These are phyloP conservation scores for Epirrhoe alternata DNA, from an alignment of 2,888 invertebrate species.

Conservation along the genomic window DNA sequence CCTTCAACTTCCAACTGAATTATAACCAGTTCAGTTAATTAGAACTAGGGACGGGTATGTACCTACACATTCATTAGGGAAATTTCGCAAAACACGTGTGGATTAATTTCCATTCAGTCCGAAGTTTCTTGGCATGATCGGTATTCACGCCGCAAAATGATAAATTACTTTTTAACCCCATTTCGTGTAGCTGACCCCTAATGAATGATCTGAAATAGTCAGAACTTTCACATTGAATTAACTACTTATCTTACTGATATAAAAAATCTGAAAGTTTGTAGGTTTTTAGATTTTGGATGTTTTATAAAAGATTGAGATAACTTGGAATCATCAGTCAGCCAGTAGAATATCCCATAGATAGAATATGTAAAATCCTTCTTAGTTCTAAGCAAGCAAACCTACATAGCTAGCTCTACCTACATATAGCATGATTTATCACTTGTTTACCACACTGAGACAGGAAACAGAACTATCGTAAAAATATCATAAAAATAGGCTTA, in stretches of 20 bases:
- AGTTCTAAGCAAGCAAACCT: too few relatives aligned
- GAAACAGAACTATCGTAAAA: too few relatives aligned
- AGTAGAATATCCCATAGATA: too few relatives aligned
- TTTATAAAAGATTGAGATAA: too few relatives aligned
- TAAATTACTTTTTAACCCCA: constrained; percentile 25
- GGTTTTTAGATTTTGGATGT: too few relatives aligned
- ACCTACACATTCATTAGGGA: constrained; percentile 15
- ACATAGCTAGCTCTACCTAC: too few relatives aligned
- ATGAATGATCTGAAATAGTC: not conserved
- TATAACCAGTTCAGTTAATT: constrained; percentile 9
- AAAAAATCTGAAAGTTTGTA: too few relatives aligned
- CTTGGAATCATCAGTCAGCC: too few relatives aligned
- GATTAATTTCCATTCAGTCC: constrained; percentile 21
- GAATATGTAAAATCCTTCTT: too few relatives aligned
- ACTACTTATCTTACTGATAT: not conserved
- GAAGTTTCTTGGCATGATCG: constrained; percentile 24
- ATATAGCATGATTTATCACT: too few relatives aligned
- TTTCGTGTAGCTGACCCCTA: not conserved
- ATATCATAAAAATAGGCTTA: too few relatives aligned
- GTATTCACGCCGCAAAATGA: constrained; percentile 26
- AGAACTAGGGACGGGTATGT: constrained; percentile 7
- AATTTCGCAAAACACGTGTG: constrained; percentile 21
- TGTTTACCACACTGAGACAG: too few relatives aligned
- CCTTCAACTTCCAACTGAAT: not conserved
- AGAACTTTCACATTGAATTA: not conserved